A percentile compares a stretch with the other conserved stretches of the same genome.
Conservation (phyloP, 1,140 invertebrate genomes). For the Propsilocerus akamusi region DNA sequence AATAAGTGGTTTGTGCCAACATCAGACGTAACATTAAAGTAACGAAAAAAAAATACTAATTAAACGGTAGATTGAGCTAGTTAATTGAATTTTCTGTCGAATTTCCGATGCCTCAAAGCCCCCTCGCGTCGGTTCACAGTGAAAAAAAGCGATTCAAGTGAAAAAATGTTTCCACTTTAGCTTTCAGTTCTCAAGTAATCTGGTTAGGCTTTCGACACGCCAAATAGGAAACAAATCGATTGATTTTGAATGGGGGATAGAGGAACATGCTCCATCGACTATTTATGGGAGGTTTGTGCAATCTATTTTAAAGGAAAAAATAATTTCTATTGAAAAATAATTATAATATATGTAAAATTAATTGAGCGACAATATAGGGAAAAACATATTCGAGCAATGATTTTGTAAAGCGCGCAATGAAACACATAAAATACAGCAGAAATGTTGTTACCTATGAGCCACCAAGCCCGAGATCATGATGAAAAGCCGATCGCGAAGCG, state of each 20-base stretch:
- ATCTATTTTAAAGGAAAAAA: neutral
- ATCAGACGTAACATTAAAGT: constrained; percentile 1
- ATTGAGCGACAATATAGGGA: neutral
- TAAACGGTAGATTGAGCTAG: constrained; percentile 2
- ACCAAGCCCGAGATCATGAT: neutral
- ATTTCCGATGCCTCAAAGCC: neutral
- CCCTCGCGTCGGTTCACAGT: neutral
- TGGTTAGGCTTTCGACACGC: constrained; percentile 1
- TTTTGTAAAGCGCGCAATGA: neutral
- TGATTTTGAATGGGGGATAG: constrained; percentile 1
- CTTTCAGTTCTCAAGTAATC: no score
- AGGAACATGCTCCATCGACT: neutral
- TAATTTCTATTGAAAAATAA: neutral
- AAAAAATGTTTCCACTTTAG: no score
- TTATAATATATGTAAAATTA: neutral
- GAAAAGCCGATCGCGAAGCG: neutral
- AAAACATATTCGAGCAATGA: neutral
- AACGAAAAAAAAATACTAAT: constrained; percentile 1
- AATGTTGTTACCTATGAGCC: neutral
- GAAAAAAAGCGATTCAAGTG: neutral
- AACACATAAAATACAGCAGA: no score
- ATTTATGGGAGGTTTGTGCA: neutral
- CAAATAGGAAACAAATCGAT: constrained; percentile 3
- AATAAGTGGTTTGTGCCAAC: neutral
- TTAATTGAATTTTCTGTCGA: constrained; percentile 3